Conservation (phyloP, 2,888 invertebrate genomes). For the Ophonus ardosiacus region DNA sequence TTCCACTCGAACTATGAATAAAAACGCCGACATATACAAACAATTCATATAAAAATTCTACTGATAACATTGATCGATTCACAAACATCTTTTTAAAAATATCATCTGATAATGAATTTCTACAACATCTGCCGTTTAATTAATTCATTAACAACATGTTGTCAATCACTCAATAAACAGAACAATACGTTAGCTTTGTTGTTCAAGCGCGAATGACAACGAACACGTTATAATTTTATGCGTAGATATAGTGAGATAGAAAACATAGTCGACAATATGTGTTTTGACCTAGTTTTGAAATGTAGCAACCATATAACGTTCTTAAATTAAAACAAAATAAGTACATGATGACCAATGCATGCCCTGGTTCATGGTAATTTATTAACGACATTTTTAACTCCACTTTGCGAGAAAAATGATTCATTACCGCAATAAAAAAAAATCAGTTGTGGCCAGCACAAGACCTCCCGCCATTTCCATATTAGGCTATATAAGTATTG, state of each 20-base stretch:
- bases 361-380: background rate
- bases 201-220: background rate
- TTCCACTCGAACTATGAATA: constrained; percentile 6
- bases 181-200: background rate
- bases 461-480: too few species aligned
- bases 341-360: background rate
- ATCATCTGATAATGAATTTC: background rate
- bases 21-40: background rate
- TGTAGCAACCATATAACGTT: background rate
- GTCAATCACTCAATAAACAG: constrained; percentile 13
- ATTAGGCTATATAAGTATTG: too few species aligned
- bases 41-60: background rate
- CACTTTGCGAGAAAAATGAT: background rate
- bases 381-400: background rate
- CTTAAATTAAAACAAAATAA: constrained; percentile 16
- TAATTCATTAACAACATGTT: constrained; percentile 20
- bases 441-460: too few species aligned
- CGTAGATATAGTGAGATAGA: background rate
- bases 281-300: constrained; percentile 20
- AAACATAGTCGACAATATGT: constrained; percentile 11
- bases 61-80: constrained; percentile 1
- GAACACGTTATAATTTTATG: constrained; percentile 9
- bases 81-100: background rate
- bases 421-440: background rate
- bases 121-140: constrained; percentile 7